Evolutionary conservation across 2,113 vertebrate genomes (phyloP).

Genomic region (Eclectus roratus): DNA sequence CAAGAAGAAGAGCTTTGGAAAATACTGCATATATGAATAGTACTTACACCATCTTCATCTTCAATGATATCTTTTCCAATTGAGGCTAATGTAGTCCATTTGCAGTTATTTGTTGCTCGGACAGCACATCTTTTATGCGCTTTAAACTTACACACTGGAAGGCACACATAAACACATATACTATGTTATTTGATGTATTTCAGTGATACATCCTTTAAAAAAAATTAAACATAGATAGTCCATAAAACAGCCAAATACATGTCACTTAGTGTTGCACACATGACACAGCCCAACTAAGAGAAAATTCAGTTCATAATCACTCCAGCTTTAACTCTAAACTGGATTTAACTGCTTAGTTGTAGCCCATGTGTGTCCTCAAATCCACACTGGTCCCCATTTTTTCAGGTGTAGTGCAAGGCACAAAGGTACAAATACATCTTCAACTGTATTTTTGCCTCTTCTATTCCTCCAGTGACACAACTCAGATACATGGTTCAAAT

Average conservation of each 20-base stretch:
- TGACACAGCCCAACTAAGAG: neutral
- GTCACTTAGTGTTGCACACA: neutral
- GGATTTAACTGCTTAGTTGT: neutral
- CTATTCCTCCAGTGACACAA: neutral
- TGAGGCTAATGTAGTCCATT: conserved; percentile 96
- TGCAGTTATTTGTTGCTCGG: conserved; percentile 96
- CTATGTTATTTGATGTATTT: neutral
- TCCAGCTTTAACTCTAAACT: neutral
- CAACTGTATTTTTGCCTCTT: neutral
- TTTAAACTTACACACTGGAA: conserved; percentile 97
- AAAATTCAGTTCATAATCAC: neutral
- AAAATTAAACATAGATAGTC: neutral
- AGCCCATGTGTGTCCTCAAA: neutral
- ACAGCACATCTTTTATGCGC: conserved; percentile 98
- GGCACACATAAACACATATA: neutral
- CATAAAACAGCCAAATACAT: neutral
- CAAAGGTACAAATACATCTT: neutral
- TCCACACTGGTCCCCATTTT: accelerated
- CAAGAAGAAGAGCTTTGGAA: neutral
- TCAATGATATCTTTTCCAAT: conserved; percentile 97
- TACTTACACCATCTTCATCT: conserved; percentile 93
- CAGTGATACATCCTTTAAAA: neutral
- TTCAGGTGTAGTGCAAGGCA: neutral
- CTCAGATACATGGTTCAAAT: neutral
- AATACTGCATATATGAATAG: neutral